phyloP scores from a whole-genome alignment of 1,140 invertebrate genomes.

The Triops cancriformis region DNA sequence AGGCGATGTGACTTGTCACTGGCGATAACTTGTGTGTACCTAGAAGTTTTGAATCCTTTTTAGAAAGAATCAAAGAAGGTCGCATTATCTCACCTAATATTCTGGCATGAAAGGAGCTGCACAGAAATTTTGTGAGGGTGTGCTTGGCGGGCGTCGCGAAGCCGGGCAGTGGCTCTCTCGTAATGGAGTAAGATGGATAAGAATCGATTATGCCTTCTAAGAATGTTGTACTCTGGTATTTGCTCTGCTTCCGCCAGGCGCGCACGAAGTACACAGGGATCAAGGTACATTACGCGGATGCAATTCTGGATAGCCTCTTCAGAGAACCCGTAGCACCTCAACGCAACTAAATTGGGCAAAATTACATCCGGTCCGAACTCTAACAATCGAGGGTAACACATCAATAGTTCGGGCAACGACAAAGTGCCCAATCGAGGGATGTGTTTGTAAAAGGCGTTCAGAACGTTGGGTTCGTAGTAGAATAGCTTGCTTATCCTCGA shows the following conservation, averaged over 20 bases:
- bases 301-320: neutral
- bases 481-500: neutral
- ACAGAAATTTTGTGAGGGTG: slow-evolving; percentile 1
- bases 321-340: neutral
- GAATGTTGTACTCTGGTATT: neutral
- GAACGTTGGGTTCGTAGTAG: neutral
- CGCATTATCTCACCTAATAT: neutral
- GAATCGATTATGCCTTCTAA: neutral
- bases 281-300: neutral
- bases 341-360: neutral
- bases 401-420: neutral
- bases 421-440: neutral
- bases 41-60: neutral
- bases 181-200: neutral
- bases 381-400: neutral
- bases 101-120: neutral
- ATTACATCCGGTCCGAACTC: neutral
- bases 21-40: neutral
- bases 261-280: neutral
- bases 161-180: neutral
- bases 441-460: neutral
- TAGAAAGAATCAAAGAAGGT: neutral
- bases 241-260: neutral
- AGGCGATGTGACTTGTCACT: neutral
- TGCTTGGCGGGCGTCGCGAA: neutral